Base-by-base conservation (phyloP, 2,888 invertebrate genomes). In the Lepas anatifera region DNA sequence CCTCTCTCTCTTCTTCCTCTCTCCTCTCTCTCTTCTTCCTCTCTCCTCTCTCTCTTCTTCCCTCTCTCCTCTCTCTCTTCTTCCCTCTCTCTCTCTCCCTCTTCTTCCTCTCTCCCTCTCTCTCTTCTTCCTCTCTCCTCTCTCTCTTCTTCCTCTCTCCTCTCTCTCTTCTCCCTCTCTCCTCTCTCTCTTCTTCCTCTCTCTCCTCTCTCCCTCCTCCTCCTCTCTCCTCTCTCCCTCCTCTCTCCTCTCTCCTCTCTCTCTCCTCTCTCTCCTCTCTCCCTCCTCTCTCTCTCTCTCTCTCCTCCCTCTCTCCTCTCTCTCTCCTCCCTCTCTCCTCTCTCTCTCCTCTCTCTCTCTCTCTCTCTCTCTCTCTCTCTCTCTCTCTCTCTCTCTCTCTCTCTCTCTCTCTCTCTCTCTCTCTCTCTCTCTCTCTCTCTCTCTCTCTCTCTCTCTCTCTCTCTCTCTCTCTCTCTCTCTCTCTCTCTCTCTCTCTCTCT, bases 21-120 rank as follows among this genome's bases (percentile, higher is more conserved):
- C 88, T 90, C 74, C 85, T 85, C 18, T 87, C 85, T 75, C 92
- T 84, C 73, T 91, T 90, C 3, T 86, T 75, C 0, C 89, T 87
- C 74, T 93, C 85, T 77, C 91, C 86, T 80, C 89, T 92, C 64
- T 90, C 89, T 2, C 89, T 91, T 58, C 75, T 39, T 52, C 63
- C n/a, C n/a, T n/a, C n/a, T n/a, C n/a, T n/a, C n/a, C n/a, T n/a
- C n/a, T n/a, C n/a, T n/a, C n/a, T n/a, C n/a, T 39, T 69, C 68
- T 29, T 69, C 66, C 2, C 3, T 35, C 25, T 37, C 18, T 35
- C n/a, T 35, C n/a, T n/a, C 68, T 8, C 69, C 41, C 27, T 2
- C 68, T 48, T 64, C n/a, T 48, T 64, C 69, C 22, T 32, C 64
- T 37, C 13, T 27, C 41, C 35, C 41, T 35, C 37, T 25, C 37